phyloP scores from a whole-genome alignment of 2,888 invertebrate species.

The Oscheius myriophilus region DNA sequence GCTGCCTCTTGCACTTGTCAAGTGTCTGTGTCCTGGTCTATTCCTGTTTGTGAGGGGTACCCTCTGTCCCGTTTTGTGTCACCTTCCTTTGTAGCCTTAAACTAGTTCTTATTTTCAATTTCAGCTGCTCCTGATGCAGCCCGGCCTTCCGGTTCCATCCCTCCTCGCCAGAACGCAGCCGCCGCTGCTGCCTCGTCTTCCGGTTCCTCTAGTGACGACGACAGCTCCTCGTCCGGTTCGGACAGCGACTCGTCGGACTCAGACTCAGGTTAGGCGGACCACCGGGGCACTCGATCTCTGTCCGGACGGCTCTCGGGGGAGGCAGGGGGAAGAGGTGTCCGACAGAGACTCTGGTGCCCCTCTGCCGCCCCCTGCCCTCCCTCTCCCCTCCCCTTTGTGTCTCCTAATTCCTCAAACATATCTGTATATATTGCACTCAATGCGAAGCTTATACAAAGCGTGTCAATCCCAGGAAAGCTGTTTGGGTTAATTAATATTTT shows the following conservation, averaged over 20 bases:
- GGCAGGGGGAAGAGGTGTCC: constrained; percentile 19
- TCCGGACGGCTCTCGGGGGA: constrained; percentile 30
- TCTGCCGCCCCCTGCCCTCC: constrained; percentile 13
- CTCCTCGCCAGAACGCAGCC: constrained; percentile 4
- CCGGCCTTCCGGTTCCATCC: background rate
- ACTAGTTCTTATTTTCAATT: background rate
- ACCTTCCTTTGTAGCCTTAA: background rate
- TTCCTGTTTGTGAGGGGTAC: too few relatives aligned
- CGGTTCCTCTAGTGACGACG: constrained; percentile 39
- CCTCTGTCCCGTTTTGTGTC: background rate
- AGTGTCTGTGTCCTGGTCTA: constrained; percentile 9
- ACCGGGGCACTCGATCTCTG: constrained; percentile 33
- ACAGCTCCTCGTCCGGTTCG: constrained; percentile 31
- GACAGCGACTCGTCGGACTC: constrained; percentile 38
- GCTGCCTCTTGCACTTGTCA: constrained; percentile 6
- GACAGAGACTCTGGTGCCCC: constrained; percentile 31
- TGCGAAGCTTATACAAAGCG: too few relatives aligned
- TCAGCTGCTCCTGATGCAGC: background rate
- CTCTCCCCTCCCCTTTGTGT: constrained; percentile 2
- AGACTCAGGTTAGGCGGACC: constrained; percentile 63
- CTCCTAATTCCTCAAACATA: background rate
- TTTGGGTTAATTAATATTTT: too few relatives aligned
- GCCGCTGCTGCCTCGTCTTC: constrained; percentile 39
- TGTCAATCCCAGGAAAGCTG: too few relatives aligned
- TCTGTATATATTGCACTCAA: constrained; percentile 29